Evolutionary conservation across 2,888 invertebrate species (phyloP).

Genomic region (Acronicta aceris): DNA sequence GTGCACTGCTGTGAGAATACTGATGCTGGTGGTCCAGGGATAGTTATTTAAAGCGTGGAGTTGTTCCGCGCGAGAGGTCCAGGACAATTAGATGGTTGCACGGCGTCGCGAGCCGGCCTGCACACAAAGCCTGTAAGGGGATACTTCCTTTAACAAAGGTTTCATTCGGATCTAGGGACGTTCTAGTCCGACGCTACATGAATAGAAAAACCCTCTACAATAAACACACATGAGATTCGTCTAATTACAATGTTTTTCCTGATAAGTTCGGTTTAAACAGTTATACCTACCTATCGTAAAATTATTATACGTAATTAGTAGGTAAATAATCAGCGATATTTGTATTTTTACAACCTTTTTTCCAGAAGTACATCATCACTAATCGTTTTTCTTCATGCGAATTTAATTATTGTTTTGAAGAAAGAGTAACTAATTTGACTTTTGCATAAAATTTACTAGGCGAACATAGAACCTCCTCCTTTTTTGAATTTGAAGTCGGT

Average conservation of each 20-base stretch:
- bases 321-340: too few species aligned
- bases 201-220: slow-evolving; percentile 62
- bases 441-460: too few species aligned
- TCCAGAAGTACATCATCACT: too few species aligned
- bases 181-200: slow-evolving; percentile 66
- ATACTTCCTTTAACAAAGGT: slow-evolving; percentile 86
- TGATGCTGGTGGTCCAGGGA: slow-evolving; percentile 73
- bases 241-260: slow-evolving; percentile 6
- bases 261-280: neutral
- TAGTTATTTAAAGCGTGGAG: slow-evolving; percentile 80
- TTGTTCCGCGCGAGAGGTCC: slow-evolving; percentile 79
- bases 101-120: slow-evolving; percentile 74
- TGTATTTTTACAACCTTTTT: too few species aligned
- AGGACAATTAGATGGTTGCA: slow-evolving; percentile 80
- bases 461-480: too few species aligned
- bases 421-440: too few species aligned
- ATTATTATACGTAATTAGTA: too few species aligned
- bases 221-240: slow-evolving; percentile 45
- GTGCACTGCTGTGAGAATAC: slow-evolving; percentile 66
- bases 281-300: too few species aligned
- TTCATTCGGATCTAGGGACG: slow-evolving; percentile 74
- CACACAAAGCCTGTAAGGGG: slow-evolving; percentile 84
- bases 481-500: too few species aligned
- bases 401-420: too few species aligned
- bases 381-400: too few species aligned